Evolutionary conservation across 2,888 invertebrate species (phyloP).

Genomic region (Acleris cristana): DNA sequence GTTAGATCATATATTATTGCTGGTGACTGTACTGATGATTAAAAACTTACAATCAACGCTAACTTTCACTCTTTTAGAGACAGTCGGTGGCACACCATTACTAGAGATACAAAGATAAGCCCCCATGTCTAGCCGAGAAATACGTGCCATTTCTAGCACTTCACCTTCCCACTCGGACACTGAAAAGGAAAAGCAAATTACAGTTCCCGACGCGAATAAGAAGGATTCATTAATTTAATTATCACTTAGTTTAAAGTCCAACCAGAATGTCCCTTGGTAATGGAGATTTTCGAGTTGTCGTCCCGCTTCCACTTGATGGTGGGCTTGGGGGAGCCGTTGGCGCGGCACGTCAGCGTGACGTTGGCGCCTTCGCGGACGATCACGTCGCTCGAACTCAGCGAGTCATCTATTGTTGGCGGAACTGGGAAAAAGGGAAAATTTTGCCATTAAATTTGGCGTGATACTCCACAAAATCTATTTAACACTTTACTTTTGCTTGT

Average conservation of each 20-base stretch:
- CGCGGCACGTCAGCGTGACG: conserved; percentile 94
- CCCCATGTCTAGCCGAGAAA: conserved; percentile 95
- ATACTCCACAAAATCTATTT: too few relatives aligned
- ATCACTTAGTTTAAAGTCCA: conserved; percentile 47
- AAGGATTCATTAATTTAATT: conserved; percentile 36
- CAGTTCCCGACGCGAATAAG: conserved; percentile 44
- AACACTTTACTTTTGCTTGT: too few relatives aligned
- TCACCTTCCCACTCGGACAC: conserved; percentile 94
- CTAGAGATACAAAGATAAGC: conserved; percentile 96
- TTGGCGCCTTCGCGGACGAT: conserved; percentile 95
- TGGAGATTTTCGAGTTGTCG: conserved; percentile 93
- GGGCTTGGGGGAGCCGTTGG: conserved; percentile 94
- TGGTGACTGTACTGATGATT: neutral
- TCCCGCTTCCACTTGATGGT: conserved; percentile 96
- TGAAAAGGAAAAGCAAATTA: conserved; percentile 64
- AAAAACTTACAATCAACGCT: conserved; percentile 96
- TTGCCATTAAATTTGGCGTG: conserved; percentile 36
- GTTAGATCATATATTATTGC: too few relatives aligned
- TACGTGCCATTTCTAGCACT: conserved; percentile 91
- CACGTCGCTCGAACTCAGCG: conserved; percentile 94
- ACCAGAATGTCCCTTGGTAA: conserved; percentile 93
- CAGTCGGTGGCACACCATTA: conserved; percentile 94
- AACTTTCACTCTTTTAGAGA: conserved; percentile 95
- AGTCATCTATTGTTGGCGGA: conserved; percentile 96
- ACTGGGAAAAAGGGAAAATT: conserved; percentile 85